Conservation (phyloP, 2,797 vertebrate genomes). For the Mormyrops boulengeri region DNA sequence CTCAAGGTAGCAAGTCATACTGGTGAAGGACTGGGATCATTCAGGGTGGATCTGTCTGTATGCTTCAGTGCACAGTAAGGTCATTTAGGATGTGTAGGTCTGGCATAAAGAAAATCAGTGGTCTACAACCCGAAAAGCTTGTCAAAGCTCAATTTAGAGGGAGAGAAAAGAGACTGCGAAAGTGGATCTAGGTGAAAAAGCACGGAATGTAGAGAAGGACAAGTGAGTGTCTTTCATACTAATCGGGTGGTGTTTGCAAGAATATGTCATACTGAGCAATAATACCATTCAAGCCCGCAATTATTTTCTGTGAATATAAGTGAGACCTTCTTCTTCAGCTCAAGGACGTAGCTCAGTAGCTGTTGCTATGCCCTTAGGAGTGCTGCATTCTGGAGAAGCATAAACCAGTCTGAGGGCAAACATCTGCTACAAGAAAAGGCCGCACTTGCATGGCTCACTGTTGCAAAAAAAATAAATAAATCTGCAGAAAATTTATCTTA, state of each 20-base stretch:
- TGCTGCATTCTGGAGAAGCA: background rate
- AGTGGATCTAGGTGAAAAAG: constrained; percentile 16
- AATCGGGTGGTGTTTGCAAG: constrained; percentile 27
- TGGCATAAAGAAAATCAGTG: constrained; percentile 18
- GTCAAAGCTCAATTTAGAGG: constrained; percentile 25
- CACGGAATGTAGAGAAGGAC: constrained; percentile 13
- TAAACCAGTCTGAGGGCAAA: background rate
- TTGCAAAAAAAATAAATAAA: background rate
- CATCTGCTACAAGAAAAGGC: background rate
- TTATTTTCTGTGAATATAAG: constrained; percentile 3
- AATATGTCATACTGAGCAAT: constrained; percentile 27
- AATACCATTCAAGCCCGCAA: constrained; percentile 13
- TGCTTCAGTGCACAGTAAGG: constrained; percentile 11
- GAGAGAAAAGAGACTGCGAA: constrained; percentile 6
- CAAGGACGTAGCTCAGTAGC: background rate
- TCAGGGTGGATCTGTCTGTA: background rate
- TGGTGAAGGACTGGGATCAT: constrained; percentile 19
- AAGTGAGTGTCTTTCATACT: constrained; percentile 18
- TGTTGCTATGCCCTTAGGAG: background rate
- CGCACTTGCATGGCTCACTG: constrained; percentile 2
- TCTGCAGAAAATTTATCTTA: constrained; percentile 1
- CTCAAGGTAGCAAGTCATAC: background rate
- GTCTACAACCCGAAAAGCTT: constrained; percentile 22
- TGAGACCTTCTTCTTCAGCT: background rate
- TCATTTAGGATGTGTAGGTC: constrained; percentile 16